These are phyloP conservation scores for Drosophila testacea DNA, from an alignment of 2,888 invertebrate species.

Conservation along the genomic window DNA sequence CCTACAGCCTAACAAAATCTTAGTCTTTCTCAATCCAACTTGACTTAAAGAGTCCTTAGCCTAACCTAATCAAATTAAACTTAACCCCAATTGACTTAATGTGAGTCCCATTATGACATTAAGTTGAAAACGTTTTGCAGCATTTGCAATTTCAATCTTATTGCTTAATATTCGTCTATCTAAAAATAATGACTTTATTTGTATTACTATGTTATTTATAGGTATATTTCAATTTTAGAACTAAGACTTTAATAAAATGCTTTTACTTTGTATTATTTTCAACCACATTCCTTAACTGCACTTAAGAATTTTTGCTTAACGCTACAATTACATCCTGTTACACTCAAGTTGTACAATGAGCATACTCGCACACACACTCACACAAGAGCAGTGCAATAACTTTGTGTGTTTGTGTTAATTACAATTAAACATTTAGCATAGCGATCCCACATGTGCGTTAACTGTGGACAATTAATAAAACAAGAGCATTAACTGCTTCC, in stretches of 20 bases:
- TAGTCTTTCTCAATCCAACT: too few relatives aligned
- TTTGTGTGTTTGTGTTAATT: conserved; percentile 56
- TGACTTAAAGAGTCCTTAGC: too few relatives aligned
- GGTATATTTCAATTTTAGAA: too few relatives aligned
- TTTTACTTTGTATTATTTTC: too few relatives aligned
- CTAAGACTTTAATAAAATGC: too few relatives aligned
- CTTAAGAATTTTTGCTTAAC: not conserved
- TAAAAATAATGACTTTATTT: not conserved
- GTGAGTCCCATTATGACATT: too few relatives aligned
- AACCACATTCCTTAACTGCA: not conserved
- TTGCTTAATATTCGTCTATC: not conserved
- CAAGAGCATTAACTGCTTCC: conserved; percentile 21
- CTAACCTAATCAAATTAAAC: too few relatives aligned
- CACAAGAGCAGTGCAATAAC: conserved; percentile 23
- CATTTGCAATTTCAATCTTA: too few relatives aligned
- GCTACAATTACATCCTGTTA: conserved; percentile 18
- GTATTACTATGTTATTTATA: not conserved
- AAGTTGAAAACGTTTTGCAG: too few relatives aligned
- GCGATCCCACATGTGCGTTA: conserved; percentile 40
- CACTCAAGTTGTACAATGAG: not conserved
- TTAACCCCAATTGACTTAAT: too few relatives aligned
- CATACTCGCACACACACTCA: conserved; percentile 9
- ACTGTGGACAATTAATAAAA: conserved; percentile 47
- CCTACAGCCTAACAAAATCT: too few relatives aligned
- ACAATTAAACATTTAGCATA: conserved; percentile 56